Evolutionary conservation across 1,140 invertebrate species (phyloP), one percentile per base, ranked within the genome.

Genomic region (Pollicipes pollicipes): DNA sequence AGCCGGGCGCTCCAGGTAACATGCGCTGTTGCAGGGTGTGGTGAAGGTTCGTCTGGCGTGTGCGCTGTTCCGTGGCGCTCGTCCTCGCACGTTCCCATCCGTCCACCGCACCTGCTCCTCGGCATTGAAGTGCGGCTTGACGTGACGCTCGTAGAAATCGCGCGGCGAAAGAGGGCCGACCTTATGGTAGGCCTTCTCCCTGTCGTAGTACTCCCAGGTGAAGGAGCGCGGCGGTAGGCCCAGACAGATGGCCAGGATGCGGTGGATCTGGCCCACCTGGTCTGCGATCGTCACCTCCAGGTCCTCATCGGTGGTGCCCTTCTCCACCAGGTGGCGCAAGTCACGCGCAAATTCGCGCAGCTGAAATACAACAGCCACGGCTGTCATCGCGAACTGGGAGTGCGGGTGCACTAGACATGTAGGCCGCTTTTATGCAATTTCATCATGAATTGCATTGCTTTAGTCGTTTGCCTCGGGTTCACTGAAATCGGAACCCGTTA

Each of bases 181-280:
- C 27, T 79, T 84, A 68, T 88, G 83, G 78, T 88, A 93, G 28
- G 81, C 80, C 78, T 94, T 95, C 13, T 86, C 85, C 77, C 93
- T 94, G 76, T 91, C 89, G 79, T 93, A 93, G 79, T 89, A 95
- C 74, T 90, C 90, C 86, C 89, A 95, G 0, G 84, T 88, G 76
- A 95, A 88, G 32, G 83, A 87, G 73, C 89, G 84, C n/a, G 86
- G 84, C 3, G 92, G 91, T 37, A 89, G 86, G 68, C 90, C 90
- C n/a, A 88, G 75, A 75, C 89, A 93, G 67, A 93, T 92, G 29
- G 85, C 87, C 66, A 93, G 85, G 73, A 95, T 88, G 73, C 89
- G 84, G 78, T 88, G 92, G n/a, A 95, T 85, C 72, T 88, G 83
- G 6, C 80, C 80, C 84, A 92, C 78, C 72, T 75, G 75, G 24